Evolutionary conservation across 2,888 invertebrate species (phyloP).

Genomic region (Clunio marinus): DNA sequence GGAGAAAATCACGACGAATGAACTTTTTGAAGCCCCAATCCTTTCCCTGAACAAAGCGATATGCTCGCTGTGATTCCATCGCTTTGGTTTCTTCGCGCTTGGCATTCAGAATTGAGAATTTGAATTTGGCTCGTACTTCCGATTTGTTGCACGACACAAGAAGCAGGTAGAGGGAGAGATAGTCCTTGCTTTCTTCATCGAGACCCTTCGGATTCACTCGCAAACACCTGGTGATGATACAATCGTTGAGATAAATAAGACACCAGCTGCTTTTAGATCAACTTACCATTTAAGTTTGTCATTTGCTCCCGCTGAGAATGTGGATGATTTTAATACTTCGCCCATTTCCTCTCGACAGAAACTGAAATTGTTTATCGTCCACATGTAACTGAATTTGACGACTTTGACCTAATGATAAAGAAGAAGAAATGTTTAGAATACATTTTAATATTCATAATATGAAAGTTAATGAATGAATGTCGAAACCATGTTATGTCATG

Average conservation of each 20-base stretch:
- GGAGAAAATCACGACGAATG: slow-evolving; percentile 94
- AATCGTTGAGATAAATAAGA: slow-evolving; percentile 40
- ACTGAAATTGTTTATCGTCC: slow-evolving; percentile 99
- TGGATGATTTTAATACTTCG: slow-evolving; percentile 98
- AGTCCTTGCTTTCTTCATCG: slow-evolving; percentile 99
- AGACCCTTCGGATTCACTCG: slow-evolving; percentile 99
- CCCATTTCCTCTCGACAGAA: slow-evolving; percentile 99
- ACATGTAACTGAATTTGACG: slow-evolving; percentile 99
- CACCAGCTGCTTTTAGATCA: slow-evolving; percentile 21
- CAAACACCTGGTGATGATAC: slow-evolving; percentile 68
- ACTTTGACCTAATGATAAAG: slow-evolving; percentile 94
- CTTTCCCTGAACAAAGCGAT: slow-evolving; percentile 99
- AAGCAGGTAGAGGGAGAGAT: slow-evolving; percentile 95
- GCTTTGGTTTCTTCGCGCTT: slow-evolving; percentile 99
- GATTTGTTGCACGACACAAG: slow-evolving; percentile 99
- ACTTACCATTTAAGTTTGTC: slow-evolving; percentile 97
- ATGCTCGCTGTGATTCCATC: slow-evolving; percentile 95
- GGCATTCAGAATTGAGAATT: slow-evolving; percentile 99
- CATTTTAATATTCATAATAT: neutral
- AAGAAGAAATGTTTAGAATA: slow-evolving; percentile 41
- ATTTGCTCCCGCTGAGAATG: slow-evolving; percentile 98
- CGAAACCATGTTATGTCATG: neutral
- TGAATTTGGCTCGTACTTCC: slow-evolving; percentile 99
- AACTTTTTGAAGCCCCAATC: slow-evolving; percentile 99
- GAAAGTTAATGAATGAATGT: neutral